A percentile compares a stretch with the other conserved stretches of the same genome.
Evolutionary conservation across 2,797 vertebrate genomes (phyloP).

Genomic region (Acanthopagrus latus): DNA sequence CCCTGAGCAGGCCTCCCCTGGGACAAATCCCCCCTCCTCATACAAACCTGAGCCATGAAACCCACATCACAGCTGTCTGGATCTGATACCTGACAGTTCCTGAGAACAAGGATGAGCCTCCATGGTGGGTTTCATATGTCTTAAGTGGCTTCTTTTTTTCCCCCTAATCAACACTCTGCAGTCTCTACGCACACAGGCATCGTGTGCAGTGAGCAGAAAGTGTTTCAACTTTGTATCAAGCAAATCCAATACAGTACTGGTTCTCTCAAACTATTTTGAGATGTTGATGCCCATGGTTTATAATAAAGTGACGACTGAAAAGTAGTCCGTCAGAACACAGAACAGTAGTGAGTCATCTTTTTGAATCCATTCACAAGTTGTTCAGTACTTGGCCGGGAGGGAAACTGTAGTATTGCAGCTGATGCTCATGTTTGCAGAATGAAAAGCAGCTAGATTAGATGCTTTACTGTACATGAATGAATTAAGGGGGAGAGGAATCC

Average conservation of each 20-base stretch:
- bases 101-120: conserved; percentile 6
- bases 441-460: background rate
- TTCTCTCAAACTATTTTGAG: background rate
- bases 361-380: background rate
- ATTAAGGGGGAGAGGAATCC: background rate
- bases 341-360: background rate
- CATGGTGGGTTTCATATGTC: background rate
- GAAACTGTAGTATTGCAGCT: background rate
- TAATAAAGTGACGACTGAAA: background rate
- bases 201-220: too few relatives aligned
- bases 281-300: background rate
- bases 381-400: background rate
- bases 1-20: conserved; percentile 47
- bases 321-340: too few relatives aligned
- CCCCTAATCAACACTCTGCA: background rate
- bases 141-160: background rate
- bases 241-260: background rate
- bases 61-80: background rate
- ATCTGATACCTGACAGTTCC: background rate
- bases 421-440: background rate
- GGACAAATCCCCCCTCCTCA: conserved; percentile 75
- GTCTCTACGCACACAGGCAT: background rate
- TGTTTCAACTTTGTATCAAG: too few relatives aligned
- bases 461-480: background rate
- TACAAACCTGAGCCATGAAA: conserved; percentile 85